Evolutionary conservation across 1,140 invertebrate species (phyloP), one percentile per base, ranked within the genome.

Genomic region (Mercenaria mercenaria): DNA sequence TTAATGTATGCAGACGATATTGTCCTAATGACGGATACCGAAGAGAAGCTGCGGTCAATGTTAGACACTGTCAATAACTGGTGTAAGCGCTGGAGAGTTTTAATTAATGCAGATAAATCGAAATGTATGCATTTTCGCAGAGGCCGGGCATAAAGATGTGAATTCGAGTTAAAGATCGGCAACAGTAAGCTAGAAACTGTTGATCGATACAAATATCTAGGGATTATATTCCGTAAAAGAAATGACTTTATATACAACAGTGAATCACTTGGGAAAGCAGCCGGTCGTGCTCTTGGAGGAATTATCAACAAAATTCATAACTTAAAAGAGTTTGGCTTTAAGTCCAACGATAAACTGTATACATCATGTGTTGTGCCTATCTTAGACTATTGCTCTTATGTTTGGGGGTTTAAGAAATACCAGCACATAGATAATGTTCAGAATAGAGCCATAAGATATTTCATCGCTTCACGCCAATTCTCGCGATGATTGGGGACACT

Each of bases 1-100:
- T 37, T 90, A 23, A 37, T 83, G 20, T 91, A 91, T 34, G 85
- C 79, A 43, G 79, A 89, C 59, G 84, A 83, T 72, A 91, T 88
- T 50, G 79, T 84, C 34, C 41, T 87, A 10, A 59, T 91, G 20
- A 26, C 76, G 26, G 64, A 76, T 39, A 32, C 10, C 8, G 83
- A 86, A 76, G 34, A 83, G 6, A 59, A 79, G 13, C 37, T 91
- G n/a, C 84, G 79, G 50, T 0, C 37, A 10, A 43, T 91, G 77
- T 23, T 88, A 29, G 50, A 86, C 39, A 74, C 41, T 43, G n/a
- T 91, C n/a, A 26, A 43, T 34, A 39, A 80, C 10, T 91, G 89
- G 59, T 91, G 89, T 34, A 88, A 72, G 29, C 0, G 47, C n/a
- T 86, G 89, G 81, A 37, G 39, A 67, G 34, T 90, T 2, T 26